Conservation (phyloP, 1,140 invertebrate species). For the Drosophila mojavensis region DNA sequence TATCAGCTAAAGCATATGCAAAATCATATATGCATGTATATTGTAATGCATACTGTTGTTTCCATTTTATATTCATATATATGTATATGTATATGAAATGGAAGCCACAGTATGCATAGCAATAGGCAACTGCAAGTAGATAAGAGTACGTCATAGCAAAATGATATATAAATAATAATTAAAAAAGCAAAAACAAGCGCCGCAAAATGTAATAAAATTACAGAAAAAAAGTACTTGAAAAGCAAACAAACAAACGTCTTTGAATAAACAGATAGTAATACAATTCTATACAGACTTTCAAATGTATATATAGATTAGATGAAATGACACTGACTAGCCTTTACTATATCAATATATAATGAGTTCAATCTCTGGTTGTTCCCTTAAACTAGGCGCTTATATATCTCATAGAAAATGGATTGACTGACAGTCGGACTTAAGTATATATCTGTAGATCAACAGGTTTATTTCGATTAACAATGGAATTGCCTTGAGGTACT, state of each 20-base stretch:
- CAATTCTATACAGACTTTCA: slow-evolving; percentile 11
- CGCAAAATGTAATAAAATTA: slow-evolving; percentile 76
- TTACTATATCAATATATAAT: background rate
- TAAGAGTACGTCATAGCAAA: slow-evolving; percentile 50
- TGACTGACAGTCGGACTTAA: background rate
- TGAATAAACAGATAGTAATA: slow-evolving; percentile 47
- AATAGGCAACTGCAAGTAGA: slow-evolving; percentile 53
- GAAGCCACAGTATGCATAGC: slow-evolving; percentile 49
- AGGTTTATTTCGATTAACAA: slow-evolving; percentile 50
- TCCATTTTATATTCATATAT: background rate
- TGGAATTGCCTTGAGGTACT: slow-evolving; percentile 51
- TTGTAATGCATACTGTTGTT: background rate
- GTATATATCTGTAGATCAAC: slow-evolving; percentile 17
- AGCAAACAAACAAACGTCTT: slow-evolving; percentile 60
- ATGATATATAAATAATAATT: slow-evolving; percentile 26
- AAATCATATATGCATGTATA: background rate
- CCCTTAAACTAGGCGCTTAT: no score
- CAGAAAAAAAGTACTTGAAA: slow-evolving; percentile 62
- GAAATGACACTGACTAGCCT: background rate
- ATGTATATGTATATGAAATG: slow-evolving; percentile 20
- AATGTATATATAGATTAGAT: background rate
- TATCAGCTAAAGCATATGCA: slow-evolving; percentile 26
- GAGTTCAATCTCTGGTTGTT: background rate
- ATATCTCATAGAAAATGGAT: no score
- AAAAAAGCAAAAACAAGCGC: slow-evolving; percentile 40